Conservation (phyloP, 1,140 invertebrate genomes). For the Drosophila sulfurigaster region DNA sequence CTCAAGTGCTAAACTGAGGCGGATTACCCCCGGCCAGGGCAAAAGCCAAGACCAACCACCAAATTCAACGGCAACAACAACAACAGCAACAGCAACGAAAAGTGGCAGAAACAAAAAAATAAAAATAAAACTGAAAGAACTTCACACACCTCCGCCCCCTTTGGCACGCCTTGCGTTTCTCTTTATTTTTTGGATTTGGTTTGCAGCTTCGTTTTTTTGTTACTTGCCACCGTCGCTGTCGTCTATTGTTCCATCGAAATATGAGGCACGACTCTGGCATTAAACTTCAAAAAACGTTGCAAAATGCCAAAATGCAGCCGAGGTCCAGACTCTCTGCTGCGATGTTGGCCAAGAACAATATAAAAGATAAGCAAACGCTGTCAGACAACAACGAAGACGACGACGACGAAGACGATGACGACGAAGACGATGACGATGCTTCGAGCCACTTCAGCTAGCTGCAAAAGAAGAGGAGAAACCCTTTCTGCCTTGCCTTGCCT, state of each 20-base stretch:
- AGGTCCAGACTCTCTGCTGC: slow-evolving; percentile 64
- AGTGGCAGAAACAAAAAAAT: slow-evolving; percentile 28
- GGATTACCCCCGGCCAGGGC: slow-evolving; percentile 68
- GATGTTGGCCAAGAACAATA: slow-evolving; percentile 79
- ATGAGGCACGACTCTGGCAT: slow-evolving; percentile 83
- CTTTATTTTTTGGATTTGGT: slow-evolving; percentile 14
- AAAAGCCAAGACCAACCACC: slow-evolving; percentile 71
- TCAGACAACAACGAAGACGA: slow-evolving; percentile 41
- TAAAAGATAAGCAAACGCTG: slow-evolving; percentile 77
- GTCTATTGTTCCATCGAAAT: slow-evolving; percentile 83
- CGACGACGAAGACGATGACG: slow-evolving; percentile 42
- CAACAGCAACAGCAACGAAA: slow-evolving; percentile 48
- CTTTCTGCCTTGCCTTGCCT: neutral
- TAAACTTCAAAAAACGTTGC: slow-evolving; percentile 81
- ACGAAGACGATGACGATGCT: slow-evolving; percentile 49
- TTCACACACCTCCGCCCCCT: slow-evolving; percentile 75
- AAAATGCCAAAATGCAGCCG: slow-evolving; percentile 80
- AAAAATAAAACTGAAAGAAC: slow-evolving; percentile 19
- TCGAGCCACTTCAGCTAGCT: slow-evolving; percentile 68
- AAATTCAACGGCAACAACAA: slow-evolving; percentile 51
- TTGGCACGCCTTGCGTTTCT: slow-evolving; percentile 66
- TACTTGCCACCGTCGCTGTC: slow-evolving; percentile 22
- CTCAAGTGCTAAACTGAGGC: slow-evolving; percentile 82
- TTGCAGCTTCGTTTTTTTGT: slow-evolving; percentile 19
- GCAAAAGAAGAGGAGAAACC: slow-evolving; percentile 16